These are phyloP conservation scores for Yponomeuta cagnagella DNA, from an alignment of 2,888 invertebrate genomes.

Conservation along the genomic window DNA sequence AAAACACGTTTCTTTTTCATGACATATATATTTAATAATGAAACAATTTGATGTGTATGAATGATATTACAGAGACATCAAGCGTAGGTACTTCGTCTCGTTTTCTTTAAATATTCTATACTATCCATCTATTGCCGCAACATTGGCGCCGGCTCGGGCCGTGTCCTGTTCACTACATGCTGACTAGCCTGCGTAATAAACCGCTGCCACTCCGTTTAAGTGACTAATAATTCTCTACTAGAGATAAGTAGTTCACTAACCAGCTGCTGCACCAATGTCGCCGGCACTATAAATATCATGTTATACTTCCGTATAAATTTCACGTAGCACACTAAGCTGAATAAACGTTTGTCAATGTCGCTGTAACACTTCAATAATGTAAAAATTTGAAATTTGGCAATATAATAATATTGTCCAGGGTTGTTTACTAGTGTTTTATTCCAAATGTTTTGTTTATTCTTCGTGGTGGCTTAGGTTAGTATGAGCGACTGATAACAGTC, in stretches of 20 bases:
- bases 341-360: constrained; percentile 6
- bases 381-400: constrained; percentile 13
- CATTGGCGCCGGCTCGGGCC: constrained; percentile 2
- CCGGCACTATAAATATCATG: background rate
- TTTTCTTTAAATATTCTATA: constrained; percentile 11
- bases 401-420: constrained; percentile 15
- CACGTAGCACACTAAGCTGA: constrained; percentile 14
- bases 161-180: background rate
- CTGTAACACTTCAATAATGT: constrained; percentile 2
- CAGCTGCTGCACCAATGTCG: constrained; percentile 8
- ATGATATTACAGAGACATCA: constrained; percentile 51
- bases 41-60: constrained; percentile 63
- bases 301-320: constrained; percentile 6
- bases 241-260: background rate
- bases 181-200: constrained; percentile 5
- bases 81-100: background rate
- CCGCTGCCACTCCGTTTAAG: background rate
- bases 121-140: constrained; percentile 12
- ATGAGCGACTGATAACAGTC: background rate
- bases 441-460: constrained; percentile 3
- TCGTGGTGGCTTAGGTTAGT: background rate
- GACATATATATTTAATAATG: constrained; percentile 44
- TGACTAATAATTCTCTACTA: no score
- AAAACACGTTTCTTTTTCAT: constrained; percentile 33
- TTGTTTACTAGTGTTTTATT: background rate